These are phyloP conservation scores for Silurus lanzhouensis DNA, from an alignment of 2,797 vertebrate species.

Conservation along the genomic window DNA sequence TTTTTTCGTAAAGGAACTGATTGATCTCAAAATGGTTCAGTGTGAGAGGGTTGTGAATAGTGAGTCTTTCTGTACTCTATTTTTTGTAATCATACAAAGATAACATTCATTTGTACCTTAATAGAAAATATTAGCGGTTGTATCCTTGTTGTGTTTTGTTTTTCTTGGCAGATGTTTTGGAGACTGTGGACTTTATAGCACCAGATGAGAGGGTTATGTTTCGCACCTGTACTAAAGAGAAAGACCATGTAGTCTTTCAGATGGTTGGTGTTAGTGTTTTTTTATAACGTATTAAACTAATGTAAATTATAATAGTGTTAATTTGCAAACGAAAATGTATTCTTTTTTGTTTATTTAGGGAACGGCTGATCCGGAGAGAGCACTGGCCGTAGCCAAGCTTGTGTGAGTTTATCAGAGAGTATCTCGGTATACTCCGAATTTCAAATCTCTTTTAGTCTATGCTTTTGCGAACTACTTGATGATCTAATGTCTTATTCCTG, in stretches of 20 bases:
- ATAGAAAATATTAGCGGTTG: neutral
- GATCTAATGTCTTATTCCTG: slow-evolving; percentile 6
- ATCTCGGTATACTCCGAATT: neutral
- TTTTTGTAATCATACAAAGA: neutral
- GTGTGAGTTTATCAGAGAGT: slow-evolving; percentile 79
- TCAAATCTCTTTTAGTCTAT: neutral
- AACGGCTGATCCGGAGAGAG: slow-evolving; percentile 88
- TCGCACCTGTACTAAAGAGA: slow-evolving; percentile 88
- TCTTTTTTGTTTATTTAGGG: slow-evolving; percentile 73
- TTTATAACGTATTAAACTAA: neutral
- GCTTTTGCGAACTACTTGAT: neutral
- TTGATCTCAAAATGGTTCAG: slow-evolving; percentile 93
- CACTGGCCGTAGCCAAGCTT: slow-evolving; percentile 86
- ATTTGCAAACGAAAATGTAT: neutral
- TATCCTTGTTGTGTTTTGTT: neutral
- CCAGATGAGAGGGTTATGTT: slow-evolving; percentile 93
- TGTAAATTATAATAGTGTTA: neutral
- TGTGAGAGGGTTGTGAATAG: slow-evolving; percentile 89
- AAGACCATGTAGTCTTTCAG: slow-evolving; percentile 85
- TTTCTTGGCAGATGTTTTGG: slow-evolving; percentile 75
- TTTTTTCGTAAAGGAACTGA: slow-evolving; percentile 82
- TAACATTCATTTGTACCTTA: neutral
- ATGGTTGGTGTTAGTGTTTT: slow-evolving; percentile 77
- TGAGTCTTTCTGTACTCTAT: slow-evolving; percentile 60
- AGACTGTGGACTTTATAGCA: slow-evolving; percentile 91